phyloP scores from a whole-genome alignment of 2,888 invertebrate species.

The Phengaris arion region DNA sequence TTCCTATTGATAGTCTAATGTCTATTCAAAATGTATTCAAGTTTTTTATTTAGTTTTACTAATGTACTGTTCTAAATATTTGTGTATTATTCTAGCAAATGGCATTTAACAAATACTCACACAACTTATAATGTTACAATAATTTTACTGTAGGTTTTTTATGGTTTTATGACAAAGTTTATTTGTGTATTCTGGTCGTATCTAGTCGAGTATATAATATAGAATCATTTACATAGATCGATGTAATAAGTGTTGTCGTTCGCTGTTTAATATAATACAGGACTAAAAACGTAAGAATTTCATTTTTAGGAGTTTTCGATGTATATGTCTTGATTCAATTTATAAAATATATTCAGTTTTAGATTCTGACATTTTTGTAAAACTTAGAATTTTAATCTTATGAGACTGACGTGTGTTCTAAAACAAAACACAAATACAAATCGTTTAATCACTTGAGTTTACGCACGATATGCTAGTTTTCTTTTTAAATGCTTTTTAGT shows the following conservation, averaged over 20 bases:
- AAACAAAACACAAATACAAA: slow-evolving; percentile 55
- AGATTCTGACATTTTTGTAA: slow-evolving; percentile 43
- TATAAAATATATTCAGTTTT: slow-evolving; percentile 24
- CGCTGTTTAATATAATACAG: slow-evolving; percentile 57
- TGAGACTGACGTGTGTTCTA: slow-evolving; percentile 78
- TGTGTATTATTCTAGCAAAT: not conserved
- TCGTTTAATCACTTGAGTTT: slow-evolving; percentile 35
- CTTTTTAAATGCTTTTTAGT: not conserved
- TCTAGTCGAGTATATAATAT: slow-evolving; percentile 22
- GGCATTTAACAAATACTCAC: not conserved
- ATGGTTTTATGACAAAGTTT: not conserved
- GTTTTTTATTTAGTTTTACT: not conserved
- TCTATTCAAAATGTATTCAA: not conserved
- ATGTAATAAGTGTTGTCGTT: slow-evolving; percentile 64
- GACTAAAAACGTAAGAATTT: slow-evolving; percentile 43
- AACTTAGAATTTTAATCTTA: slow-evolving; percentile 68
- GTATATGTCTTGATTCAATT: slow-evolving; percentile 10
- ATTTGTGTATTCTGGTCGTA: slow-evolving; percentile 11
- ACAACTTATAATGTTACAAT: not conserved
- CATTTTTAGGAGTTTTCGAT: not conserved
- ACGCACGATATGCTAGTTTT: not conserved
- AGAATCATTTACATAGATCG: slow-evolving; percentile 44
- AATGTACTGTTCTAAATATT: not conserved
- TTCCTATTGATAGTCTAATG: not conserved
- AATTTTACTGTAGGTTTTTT: slow-evolving; percentile 17